Conservation (phyloP, 2,888 invertebrate genomes). For the Heliconius aoede region DNA sequence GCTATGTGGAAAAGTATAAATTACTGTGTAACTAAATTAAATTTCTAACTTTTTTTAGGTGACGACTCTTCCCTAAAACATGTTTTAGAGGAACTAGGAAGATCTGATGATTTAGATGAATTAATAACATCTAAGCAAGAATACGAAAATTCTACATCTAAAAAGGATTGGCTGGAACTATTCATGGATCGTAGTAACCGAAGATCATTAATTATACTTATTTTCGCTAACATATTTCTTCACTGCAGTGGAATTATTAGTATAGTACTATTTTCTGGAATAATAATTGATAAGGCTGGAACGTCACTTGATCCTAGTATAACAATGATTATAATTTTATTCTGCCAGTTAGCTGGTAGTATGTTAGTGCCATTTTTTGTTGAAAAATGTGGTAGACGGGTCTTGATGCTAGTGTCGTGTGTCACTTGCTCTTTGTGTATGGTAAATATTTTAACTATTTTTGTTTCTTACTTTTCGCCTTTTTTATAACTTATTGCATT, state of each 20-base stretch:
- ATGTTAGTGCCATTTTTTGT: constrained; percentile 39
- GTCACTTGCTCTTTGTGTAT: constrained; percentile 40
- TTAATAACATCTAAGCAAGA: constrained; percentile 49
- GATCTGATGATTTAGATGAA: constrained; percentile 56
- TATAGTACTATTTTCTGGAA: constrained; percentile 39
- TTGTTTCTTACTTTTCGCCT: neutral
- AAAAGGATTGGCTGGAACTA: constrained; percentile 55
- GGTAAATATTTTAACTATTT: constrained; percentile 33
- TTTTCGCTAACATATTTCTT: constrained; percentile 52
- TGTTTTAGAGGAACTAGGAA: constrained; percentile 54
- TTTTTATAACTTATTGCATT: neutral
- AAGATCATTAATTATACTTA: constrained; percentile 57
- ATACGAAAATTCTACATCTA: constrained; percentile 44
- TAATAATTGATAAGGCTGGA: constrained; percentile 41
- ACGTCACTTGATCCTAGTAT: constrained; percentile 37
- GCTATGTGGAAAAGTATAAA: neutral
- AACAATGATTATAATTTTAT: constrained; percentile 43
- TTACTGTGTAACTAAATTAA: neutral
- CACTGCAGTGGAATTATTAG: constrained; percentile 41
- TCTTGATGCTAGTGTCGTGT: constrained; percentile 39
- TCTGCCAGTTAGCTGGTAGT: constrained; percentile 42
- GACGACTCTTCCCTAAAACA: constrained; percentile 52
- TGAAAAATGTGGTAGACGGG: constrained; percentile 43
- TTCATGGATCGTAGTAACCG: constrained; percentile 57
- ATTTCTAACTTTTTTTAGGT: constrained; percentile 51